These are phyloP conservation scores for Eurystomus gularis DNA, from an alignment of 2,113 vertebrate species.

Conservation along the genomic window DNA sequence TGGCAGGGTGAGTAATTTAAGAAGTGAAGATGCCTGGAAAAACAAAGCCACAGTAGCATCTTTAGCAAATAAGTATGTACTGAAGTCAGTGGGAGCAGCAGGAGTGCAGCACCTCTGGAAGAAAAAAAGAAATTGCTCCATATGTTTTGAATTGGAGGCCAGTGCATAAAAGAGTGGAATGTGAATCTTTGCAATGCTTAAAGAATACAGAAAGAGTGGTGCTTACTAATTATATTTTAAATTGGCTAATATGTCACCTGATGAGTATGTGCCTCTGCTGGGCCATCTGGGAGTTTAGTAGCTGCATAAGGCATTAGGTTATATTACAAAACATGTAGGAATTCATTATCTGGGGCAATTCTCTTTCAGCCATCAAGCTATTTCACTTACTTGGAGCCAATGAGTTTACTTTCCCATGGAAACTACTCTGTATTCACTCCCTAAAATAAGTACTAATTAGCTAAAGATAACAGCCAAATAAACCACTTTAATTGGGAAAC, in stretches of 20 bases:
- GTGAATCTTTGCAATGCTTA: constrained; percentile 29
- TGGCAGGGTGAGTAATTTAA: not conserved
- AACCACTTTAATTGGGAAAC: constrained; percentile 63
- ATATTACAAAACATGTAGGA: constrained; percentile 21
- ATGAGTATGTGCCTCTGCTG: constrained; percentile 32
- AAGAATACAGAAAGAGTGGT: not conserved
- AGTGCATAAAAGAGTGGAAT: not conserved
- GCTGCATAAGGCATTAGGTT: constrained; percentile 33
- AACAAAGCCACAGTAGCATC: not conserved
- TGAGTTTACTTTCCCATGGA: constrained; percentile 45
- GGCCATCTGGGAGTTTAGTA: constrained; percentile 47
- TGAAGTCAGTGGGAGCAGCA: not conserved
- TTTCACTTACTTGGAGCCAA: constrained; percentile 11
- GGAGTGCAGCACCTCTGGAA: not conserved
- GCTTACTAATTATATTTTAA: constrained; percentile 55
- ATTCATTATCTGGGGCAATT: constrained; percentile 53
- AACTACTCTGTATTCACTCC: constrained; percentile 21
- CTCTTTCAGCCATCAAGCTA: constrained; percentile 9
- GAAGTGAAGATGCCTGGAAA: not conserved
- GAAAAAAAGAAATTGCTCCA: not conserved
- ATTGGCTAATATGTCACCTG: constrained; percentile 63
- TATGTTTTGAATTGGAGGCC: not conserved
- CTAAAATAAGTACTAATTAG: constrained; percentile 65
- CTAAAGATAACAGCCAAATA: constrained; percentile 66
- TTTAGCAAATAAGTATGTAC: not conserved